Percentiles rank a stretch among this genome's conserved stretches.
Conservation (phyloP, 2,797 vertebrate genomes). For the Varecia variegata region DNA sequence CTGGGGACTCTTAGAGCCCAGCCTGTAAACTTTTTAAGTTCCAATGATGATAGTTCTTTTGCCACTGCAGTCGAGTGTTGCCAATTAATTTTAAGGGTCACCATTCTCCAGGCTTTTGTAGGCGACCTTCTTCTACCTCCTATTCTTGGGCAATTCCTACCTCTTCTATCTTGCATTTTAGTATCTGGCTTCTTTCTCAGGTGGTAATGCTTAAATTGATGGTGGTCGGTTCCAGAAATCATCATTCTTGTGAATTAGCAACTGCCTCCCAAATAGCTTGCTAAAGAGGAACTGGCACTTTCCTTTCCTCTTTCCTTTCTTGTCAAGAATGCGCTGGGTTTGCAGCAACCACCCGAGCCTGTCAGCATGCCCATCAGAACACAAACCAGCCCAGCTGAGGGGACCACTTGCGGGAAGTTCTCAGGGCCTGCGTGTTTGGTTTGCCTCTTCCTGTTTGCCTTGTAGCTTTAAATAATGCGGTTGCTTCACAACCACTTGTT, state of each 20-base stretch:
- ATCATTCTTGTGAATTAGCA: slow-evolving; percentile 48
- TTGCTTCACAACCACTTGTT: slow-evolving; percentile 86
- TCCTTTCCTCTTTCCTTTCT: slow-evolving; percentile 68
- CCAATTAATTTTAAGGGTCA: background rate
- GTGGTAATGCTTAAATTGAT: background rate
- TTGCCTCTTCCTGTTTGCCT: slow-evolving; percentile 87
- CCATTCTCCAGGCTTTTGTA: background rate
- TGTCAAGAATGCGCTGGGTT: slow-evolving; percentile 37
- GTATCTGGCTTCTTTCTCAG: background rate
- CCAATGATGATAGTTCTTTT: background rate
- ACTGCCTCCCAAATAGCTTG: slow-evolving; percentile 34
- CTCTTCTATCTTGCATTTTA: background rate
- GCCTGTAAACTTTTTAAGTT: background rate
- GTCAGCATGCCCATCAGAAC: slow-evolving; percentile 62
- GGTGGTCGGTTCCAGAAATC: slow-evolving; percentile 26
- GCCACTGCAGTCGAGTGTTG: background rate
- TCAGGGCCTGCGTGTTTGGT: slow-evolving; percentile 83
- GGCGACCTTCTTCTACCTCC: background rate
- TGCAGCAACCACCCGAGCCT: slow-evolving; percentile 39
- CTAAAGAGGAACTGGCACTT: slow-evolving; percentile 67
- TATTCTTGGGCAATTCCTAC: background rate
- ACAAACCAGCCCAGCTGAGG: slow-evolving; percentile 54
- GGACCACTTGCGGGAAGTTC: slow-evolving; percentile 83
- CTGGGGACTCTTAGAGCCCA: background rate
- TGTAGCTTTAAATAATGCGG: slow-evolving; percentile 84